Evolutionary conservation across 2,888 invertebrate genomes (phyloP).

Genomic region (Eurytoma californica): DNA sequence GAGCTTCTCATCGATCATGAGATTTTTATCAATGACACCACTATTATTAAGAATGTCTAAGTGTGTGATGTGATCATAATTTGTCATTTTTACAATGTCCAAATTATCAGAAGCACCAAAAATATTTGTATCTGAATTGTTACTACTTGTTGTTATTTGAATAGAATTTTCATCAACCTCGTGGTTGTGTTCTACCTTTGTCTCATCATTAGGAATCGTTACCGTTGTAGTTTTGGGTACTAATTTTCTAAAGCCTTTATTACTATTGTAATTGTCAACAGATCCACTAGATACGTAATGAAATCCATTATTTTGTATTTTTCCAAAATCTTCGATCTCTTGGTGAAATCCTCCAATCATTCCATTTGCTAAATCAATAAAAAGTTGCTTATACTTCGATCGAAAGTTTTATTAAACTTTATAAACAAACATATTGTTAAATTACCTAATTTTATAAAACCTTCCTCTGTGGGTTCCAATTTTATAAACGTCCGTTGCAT

Average conservation of each 20-base stretch:
- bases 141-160: constrained; percentile 66
- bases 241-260: constrained; percentile 67
- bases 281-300: constrained; percentile 56
- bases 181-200: constrained; percentile 6
- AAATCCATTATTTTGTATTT: constrained; percentile 46
- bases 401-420: neutral
- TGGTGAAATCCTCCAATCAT: constrained; percentile 53
- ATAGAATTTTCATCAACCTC: constrained; percentile 61
- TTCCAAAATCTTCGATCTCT: constrained; percentile 48
- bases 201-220: constrained; percentile 31
- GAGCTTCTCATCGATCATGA: constrained; percentile 71
- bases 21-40: constrained; percentile 68
- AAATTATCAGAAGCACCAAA: constrained; percentile 69
- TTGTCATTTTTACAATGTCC: constrained; percentile 67
- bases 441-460: constrained; percentile 65
- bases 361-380: constrained; percentile 55
- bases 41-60: constrained; percentile 69
- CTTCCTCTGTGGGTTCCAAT: constrained; percentile 66
- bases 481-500: constrained; percentile 68
- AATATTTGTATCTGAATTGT: constrained; percentile 58
- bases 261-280: constrained; percentile 60
- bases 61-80: constrained; percentile 70
- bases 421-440: constrained; percentile 29
- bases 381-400: neutral
- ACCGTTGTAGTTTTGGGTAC: constrained; percentile 61